Evolutionary conservation across 2,113 vertebrate species (phyloP), one percentile per base, ranked within the genome.

Genomic region (Eulacestoma nigropectus): DNA sequence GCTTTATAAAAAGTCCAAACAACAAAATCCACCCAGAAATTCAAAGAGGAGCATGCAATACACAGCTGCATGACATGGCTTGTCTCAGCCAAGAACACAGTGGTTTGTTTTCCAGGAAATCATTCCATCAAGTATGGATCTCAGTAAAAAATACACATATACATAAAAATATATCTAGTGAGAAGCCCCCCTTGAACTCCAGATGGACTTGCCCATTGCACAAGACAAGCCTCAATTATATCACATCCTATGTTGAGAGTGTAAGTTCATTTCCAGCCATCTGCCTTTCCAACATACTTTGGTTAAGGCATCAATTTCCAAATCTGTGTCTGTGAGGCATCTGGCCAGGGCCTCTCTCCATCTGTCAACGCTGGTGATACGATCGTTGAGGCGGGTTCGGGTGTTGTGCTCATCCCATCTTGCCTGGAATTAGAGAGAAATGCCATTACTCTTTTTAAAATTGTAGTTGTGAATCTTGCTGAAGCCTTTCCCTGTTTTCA

Each of bases 361-460:
- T 37, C 97, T 98, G 65, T 97, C 96, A 62, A 99, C 95, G 0
- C 96, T 98, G 92, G 93, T 95, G 25, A 99, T 97, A 9, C 99
- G 98, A 63, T 99, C 98, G 4, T 94, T 96, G 88, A 99, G 96
- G 50, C 97, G 97, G 27, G 97, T 98, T 65, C 84, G 97, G 46
- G 98, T 99, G 79, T 99, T 98, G 0, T 96, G 97, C 94, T 99
- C 98, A 72, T 99, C 98, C 99, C 99, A 99, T 68, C 75, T 93
- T 2, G 99, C 98, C 99, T 99, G 95, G 50, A 95, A 94, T 93
- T 33, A 84, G 57, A 76, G 47, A 70, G 46, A 96, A 74, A 78
- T 3, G 2, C 37, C 13, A 25, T 87, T n/a, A 80, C 13, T 32
- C 12, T 26, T 18, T 64, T 59, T 35, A 13, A 18, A 65, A 35